phyloP scores from a whole-genome alignment of 1,140 invertebrate species.

The Cardiocondyla obscurior region DNA sequence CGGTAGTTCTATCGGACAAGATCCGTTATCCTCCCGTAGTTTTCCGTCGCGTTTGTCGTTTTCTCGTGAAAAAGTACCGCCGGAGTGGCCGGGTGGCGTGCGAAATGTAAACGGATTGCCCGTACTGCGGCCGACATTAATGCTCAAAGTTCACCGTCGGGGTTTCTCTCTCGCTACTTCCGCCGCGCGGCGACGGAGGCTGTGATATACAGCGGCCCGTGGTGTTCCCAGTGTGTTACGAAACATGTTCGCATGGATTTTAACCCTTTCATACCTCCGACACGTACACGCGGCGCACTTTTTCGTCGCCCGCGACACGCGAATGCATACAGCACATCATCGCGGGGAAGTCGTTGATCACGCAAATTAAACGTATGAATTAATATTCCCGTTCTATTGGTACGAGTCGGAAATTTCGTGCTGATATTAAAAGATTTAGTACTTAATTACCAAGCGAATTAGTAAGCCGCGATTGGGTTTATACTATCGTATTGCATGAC shows the following conservation, averaged over 20 bases:
- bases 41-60: constrained; percentile 23
- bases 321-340: constrained; percentile 1
- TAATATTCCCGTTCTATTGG: background rate
- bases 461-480: background rate
- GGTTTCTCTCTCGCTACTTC: constrained; percentile 37
- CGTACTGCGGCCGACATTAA: constrained; percentile 62
- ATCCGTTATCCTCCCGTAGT: constrained; percentile 31
- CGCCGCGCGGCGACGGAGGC: constrained; percentile 17
- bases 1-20: constrained; percentile 52
- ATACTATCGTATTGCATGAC: background rate
- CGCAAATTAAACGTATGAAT: background rate
- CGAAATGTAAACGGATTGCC: constrained; percentile 61
- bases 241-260: constrained; percentile 36
- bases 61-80: constrained; percentile 31
- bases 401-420: background rate
- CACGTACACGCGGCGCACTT: constrained; percentile 8
- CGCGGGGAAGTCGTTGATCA: constrained; percentile 3
- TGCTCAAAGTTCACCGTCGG: constrained; percentile 50
- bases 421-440: background rate
- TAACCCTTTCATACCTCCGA: constrained; percentile 26
- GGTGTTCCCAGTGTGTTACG: constrained; percentile 25
- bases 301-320: constrained; percentile 16
- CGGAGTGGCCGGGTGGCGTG: constrained; percentile 48
- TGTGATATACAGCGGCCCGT: constrained; percentile 38
- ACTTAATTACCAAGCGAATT: constrained; percentile 9